These are phyloP conservation scores for Hemibagrus guttatus DNA, from an alignment of 2,797 vertebrate genomes.

Conservation along the genomic window DNA sequence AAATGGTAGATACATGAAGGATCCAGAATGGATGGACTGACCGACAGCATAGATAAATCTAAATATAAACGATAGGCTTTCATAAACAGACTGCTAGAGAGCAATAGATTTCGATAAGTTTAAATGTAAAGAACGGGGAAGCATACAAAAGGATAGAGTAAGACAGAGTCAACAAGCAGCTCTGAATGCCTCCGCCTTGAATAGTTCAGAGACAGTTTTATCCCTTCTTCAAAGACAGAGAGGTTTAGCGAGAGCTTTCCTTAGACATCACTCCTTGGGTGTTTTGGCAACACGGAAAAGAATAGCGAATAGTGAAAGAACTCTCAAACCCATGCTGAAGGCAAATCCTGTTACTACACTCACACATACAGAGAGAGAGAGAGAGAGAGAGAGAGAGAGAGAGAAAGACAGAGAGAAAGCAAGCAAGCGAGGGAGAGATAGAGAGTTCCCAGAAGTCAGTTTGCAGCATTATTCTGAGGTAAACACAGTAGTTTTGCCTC, in stretches of 20 bases:
- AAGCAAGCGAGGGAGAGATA: background rate
- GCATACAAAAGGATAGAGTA: background rate
- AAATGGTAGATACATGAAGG: background rate
- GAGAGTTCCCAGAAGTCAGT: background rate
- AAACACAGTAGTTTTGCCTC: background rate
- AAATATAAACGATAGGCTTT: background rate
- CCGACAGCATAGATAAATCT: background rate
- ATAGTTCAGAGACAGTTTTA: slow-evolving; percentile 45
- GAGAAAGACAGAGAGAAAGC: background rate
- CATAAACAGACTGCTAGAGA: background rate
- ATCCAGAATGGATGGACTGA: background rate
- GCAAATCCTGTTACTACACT: slow-evolving; percentile 35
- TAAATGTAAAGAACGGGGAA: background rate
- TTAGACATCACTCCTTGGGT: slow-evolving; percentile 48
- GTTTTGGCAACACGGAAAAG: slow-evolving; percentile 56
- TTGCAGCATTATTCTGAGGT: background rate
- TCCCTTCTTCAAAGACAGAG: slow-evolving; percentile 48
- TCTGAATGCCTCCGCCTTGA: background rate
- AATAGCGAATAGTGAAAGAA: slow-evolving; percentile 27
- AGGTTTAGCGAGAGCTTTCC: slow-evolving; percentile 41
- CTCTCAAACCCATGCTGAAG: slow-evolving; percentile 26
- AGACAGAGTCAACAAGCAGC: background rate
- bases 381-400: background rate
- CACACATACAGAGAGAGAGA: background rate
- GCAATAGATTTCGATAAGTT: too few species aligned